Base-by-base conservation (phyloP, 1,140 invertebrate genomes). In the Lucilia cuprina region DNA sequence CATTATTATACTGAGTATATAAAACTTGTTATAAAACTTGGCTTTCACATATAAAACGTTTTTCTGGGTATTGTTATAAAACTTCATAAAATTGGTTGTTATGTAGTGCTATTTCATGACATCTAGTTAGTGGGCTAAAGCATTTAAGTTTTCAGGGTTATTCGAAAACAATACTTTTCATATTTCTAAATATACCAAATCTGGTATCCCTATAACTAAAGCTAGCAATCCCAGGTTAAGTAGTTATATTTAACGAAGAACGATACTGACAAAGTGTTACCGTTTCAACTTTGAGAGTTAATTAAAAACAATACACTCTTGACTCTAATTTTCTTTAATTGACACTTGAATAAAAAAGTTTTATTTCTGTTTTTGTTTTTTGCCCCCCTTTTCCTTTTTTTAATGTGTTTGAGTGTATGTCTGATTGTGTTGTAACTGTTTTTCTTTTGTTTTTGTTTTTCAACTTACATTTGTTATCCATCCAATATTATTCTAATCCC, bases 401-500 rank as follows among this genome's bases (percentile, higher is more conserved):
- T 17, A 60, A 60, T 60, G 13, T n/a, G 5, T 17, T 12, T 17
- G 50, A n/a, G 13, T 60, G 13, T 60, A 14, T 60, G 13, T 12
- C 13, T 60, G 13, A 60, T 14, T 60, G 50, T 60, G 13, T 60
- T 60, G 13, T 5, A 19, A 70, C 19, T 70, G 7, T 30, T 30
- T 30, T n/a, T n/a, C n/a, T n/a, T 30, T 30, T 70, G 19, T 70
- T 70, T 70, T 70, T 21, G 41, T 80, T 41, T 41, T 41, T 21
- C 41, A 19, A 80, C 77, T 80, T 80, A 80, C 77, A 19, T 80
- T 80, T 80, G 77, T 80, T 80, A 80, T 80, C 77, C 77, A 80
- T 80, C 35, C 77, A 47, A 49, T 80, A 80, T 80, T 80, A 80
- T 80, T 80, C 77, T 80, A 80, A 80, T 80, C 77, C 77, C 77